Evolutionary conservation across 2,888 invertebrate species (phyloP).

Genomic region (Argyresthia goedartella): DNA sequence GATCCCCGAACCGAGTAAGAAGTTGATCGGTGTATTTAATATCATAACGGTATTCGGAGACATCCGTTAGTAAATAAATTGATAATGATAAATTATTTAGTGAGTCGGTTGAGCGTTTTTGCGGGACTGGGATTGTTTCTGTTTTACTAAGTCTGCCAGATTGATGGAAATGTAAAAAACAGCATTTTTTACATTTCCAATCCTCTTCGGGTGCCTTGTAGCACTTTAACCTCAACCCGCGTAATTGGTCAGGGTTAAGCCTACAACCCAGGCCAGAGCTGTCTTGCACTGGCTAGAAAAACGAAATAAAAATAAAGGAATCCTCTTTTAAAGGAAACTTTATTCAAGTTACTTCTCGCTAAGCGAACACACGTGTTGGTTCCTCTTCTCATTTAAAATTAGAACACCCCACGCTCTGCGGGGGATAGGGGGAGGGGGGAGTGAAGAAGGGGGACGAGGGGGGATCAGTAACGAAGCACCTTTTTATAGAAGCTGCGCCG

Average conservation of each 20-base stretch:
- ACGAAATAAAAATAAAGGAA: conserved; percentile 19
- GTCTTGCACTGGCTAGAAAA: conserved; percentile 6
- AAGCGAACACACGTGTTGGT: conserved; percentile 62
- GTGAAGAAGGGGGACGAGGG: conserved; percentile 10
- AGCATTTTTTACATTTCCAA: no score
- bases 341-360: conserved; percentile 26
- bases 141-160: no score
- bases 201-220: no score
- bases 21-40: neutral
- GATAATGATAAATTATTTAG: neutral
- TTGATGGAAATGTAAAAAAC: no score
- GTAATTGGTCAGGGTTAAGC: neutral
- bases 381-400: conserved; percentile 61
- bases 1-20: neutral
- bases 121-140: no score
- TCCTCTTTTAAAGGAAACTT: conserved; percentile 25
- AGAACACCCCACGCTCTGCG: conserved; percentile 25
- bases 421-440: conserved; percentile 26
- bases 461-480: conserved; percentile 53
- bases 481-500: conserved; percentile 62
- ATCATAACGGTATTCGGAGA: conserved; percentile 3
- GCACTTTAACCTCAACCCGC: neutral
- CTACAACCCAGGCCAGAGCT: conserved; percentile 8
- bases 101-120: no score
- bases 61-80: conserved; percentile 2